phyloP scores from a whole-genome alignment of 2,113 vertebrate genomes.

The Prunella himalayana region DNA sequence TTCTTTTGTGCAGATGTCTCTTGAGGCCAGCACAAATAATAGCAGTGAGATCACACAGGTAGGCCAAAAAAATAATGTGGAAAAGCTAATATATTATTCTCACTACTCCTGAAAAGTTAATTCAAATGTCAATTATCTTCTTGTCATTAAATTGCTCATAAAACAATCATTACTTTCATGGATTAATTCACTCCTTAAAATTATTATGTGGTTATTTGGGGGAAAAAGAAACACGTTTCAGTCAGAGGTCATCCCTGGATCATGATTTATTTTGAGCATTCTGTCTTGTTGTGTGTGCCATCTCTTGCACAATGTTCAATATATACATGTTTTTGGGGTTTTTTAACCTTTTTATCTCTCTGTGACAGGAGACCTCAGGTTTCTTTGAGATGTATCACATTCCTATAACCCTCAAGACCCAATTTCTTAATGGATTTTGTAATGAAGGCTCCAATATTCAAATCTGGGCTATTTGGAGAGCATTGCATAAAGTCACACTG shows the following conservation, averaged over 20 bases:
- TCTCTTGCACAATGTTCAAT: not conserved
- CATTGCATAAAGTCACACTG: not conserved
- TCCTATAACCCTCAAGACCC: not conserved
- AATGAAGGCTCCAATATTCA: not conserved
- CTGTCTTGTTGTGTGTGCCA: not conserved
- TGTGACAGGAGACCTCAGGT: not conserved
- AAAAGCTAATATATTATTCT: not conserved
- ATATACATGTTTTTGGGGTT: fast-evolving
- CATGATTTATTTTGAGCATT: not conserved
- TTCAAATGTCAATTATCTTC: slow-evolving; percentile 1
- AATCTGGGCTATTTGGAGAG: not conserved
- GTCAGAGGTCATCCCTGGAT: not conserved
- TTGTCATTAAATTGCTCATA: not conserved
- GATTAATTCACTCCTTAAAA: not conserved
- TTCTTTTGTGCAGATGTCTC: not conserved
- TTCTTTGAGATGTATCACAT: not conserved
- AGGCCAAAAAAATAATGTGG: not conserved
- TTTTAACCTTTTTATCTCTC: not conserved
- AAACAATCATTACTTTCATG: not conserved
- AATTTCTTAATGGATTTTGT: not conserved
- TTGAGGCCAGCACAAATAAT: not conserved
- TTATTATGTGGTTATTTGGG: not conserved
- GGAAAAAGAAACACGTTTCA: not conserved
- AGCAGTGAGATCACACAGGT: not conserved
- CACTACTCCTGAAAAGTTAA: not conserved